phyloP scores from a whole-genome alignment of 2,888 invertebrate species.

The Herminia tarsipennalis region DNA sequence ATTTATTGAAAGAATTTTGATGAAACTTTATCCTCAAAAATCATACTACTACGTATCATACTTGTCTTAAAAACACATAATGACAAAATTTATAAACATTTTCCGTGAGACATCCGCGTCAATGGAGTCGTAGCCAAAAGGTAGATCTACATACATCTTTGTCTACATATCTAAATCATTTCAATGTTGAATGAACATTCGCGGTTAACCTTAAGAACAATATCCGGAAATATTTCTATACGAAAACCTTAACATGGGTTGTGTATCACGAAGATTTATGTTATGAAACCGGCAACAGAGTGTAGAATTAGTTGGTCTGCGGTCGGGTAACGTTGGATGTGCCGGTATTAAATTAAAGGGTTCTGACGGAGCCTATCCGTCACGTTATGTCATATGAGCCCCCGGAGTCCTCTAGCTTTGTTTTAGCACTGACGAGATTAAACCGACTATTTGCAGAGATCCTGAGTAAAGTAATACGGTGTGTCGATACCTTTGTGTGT shows the following conservation, averaged over 20 bases:
- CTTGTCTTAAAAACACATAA: too few relatives aligned
- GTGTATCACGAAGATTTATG: slow-evolving; percentile 37
- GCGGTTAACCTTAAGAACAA: slow-evolving; percentile 9
- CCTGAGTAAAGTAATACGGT: slow-evolving; percentile 22
- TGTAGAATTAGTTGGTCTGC: slow-evolving; percentile 39
- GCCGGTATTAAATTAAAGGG: slow-evolving; percentile 55
- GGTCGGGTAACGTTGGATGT: slow-evolving; percentile 31
- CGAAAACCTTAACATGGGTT: slow-evolving; percentile 31
- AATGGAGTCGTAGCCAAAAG: too few relatives aligned
- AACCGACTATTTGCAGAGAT: slow-evolving; percentile 41
- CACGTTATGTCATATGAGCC: slow-evolving; percentile 58
- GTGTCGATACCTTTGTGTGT: slow-evolving; percentile 15
- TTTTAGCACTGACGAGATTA: slow-evolving; percentile 52
- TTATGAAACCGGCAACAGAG: slow-evolving; percentile 29
- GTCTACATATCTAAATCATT: background rate
- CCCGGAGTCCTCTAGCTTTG: slow-evolving; percentile 57
- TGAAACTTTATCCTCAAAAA: too few relatives aligned
- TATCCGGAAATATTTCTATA: slow-evolving; percentile 27
- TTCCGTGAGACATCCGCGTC: too few relatives aligned
- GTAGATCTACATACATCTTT: too few relatives aligned
- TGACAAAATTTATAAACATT: too few relatives aligned
- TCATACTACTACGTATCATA: too few relatives aligned
- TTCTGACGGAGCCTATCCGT: slow-evolving; percentile 53
- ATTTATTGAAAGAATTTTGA: too few relatives aligned
- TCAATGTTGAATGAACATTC: slow-evolving; percentile 1